Base-by-base conservation (phyloP, 2,888 invertebrate species). In the Elysia crispata region DNA sequence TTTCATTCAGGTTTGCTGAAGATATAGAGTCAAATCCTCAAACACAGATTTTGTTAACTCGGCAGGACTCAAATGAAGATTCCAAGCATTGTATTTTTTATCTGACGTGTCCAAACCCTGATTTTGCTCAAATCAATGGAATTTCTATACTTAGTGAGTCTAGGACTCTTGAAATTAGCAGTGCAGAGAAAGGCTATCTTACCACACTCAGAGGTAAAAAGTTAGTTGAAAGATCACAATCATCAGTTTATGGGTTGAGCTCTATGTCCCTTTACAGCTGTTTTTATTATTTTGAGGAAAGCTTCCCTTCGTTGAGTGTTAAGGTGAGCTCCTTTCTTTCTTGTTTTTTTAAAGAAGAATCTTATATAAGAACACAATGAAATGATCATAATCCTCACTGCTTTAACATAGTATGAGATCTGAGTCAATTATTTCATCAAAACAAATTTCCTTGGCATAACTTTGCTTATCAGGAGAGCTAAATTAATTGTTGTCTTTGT, bases 121-220 rank as follows among this genome's bases (percentile, higher is more conserved):
- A 62, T 0, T 28, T 50, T 30, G 13, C 76, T 18, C n/a, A 8
- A 31, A 62, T 80, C 18, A 70, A 76, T 76, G 76, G 80, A 11
- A 57, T 80, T 23, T 41, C 67, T n/a, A 41, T 80, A 28, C 25
- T 76, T n/a, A 76, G 80, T 76, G 80, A 80, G 33, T 80, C 80
- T 69, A 69, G 80, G 25, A 80, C 80, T 41, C 31, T 80, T n/a
- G 80, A 80, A 70, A 50, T 80, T 23, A 62, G 62, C 49, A 80
- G 67, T 70, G 49, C 76, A 62, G 62, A 30, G 30, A 62, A 76
- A 18, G 80, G 80, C 1, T 80, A 80, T 70, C 60, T 80, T 23
- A 20, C 60, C 49, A 80, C 80, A 23, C 57, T 80, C 20, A 69
- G 76, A n/a, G 80, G 80, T 6, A 33, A 70, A 25, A 18, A 80